These are phyloP conservation scores for Hydra vulgaris DNA, from an alignment of 30 jellyfish, hydroid and myxozoan species.

Conservation along the genomic window DNA sequence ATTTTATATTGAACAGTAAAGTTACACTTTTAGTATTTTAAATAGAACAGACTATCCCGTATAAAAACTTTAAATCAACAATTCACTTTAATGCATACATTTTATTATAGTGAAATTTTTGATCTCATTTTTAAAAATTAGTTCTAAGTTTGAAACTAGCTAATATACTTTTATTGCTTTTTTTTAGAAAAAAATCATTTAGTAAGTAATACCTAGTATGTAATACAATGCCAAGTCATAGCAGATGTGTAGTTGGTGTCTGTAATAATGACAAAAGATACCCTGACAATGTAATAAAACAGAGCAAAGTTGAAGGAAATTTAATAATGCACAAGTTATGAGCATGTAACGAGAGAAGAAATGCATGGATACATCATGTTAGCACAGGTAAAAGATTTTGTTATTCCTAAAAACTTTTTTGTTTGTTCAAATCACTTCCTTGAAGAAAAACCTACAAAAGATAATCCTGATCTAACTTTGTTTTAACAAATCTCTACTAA, in stretches of 20 bases:
- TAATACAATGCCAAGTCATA: not conserved
- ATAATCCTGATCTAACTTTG: not conserved
- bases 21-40: too few species aligned
- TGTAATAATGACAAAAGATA: not conserved
- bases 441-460: not conserved
- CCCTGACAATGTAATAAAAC: not conserved
- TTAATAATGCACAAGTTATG: too few species aligned
- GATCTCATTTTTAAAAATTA: too few species aligned
- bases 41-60: too few species aligned
- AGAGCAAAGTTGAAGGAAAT: not conserved
- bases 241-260: not conserved
- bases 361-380: not conserved
- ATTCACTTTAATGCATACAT: too few species aligned
- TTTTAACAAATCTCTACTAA: not conserved
- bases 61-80: too few species aligned
- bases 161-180: too few species aligned
- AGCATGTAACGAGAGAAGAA: not conserved
- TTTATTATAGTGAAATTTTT: too few species aligned
- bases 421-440: constrained; percentile 1
- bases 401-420: not conserved
- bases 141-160: too few species aligned
- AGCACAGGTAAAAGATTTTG: not conserved
- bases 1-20: too few species aligned
- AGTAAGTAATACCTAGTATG: too few species aligned
- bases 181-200: too few species aligned